Evolutionary conservation across 2,888 invertebrate genomes (phyloP).

Genomic region (Agrochola lota): DNA sequence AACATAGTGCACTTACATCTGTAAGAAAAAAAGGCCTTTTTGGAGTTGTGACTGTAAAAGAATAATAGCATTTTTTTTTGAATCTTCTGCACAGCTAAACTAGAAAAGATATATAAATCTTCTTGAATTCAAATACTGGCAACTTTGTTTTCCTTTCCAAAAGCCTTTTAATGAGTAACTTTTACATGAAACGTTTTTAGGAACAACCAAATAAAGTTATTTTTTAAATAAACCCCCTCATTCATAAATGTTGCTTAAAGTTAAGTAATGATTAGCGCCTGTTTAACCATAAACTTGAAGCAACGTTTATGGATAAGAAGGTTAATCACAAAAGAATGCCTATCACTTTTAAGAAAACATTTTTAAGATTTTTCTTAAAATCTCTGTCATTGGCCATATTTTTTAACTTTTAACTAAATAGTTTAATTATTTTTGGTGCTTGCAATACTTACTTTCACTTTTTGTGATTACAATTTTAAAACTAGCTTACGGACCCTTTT

Average conservation of each 20-base stretch:
- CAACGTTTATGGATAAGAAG: too few relatives aligned
- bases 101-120: background rate
- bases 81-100: conserved; percentile 6
- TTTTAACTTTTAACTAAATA: conserved; percentile 51
- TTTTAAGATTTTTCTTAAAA: conserved; percentile 6
- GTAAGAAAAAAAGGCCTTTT: conserved; percentile 27
- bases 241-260: too few relatives aligned
- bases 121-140: conserved; percentile 2
- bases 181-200: background rate
- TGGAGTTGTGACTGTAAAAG: conserved; percentile 29
- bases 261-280: too few relatives aligned
- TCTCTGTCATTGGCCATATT: conserved; percentile 64
- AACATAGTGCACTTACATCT: conserved; percentile 52
- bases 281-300: too few relatives aligned
- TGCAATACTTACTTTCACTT: conserved; percentile 67
- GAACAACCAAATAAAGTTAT: background rate
- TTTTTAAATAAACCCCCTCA: too few relatives aligned
- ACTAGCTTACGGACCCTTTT: conserved; percentile 64
- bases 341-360: background rate
- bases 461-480: conserved; percentile 59
- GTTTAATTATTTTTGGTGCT: conserved; percentile 64
- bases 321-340: background rate
- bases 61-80: conserved; percentile 5
- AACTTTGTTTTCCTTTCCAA: background rate
- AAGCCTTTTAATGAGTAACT: background rate